Evolutionary conservation across 2,797 vertebrate genomes (phyloP).

Genomic region (Peromyscus aztecus): DNA sequence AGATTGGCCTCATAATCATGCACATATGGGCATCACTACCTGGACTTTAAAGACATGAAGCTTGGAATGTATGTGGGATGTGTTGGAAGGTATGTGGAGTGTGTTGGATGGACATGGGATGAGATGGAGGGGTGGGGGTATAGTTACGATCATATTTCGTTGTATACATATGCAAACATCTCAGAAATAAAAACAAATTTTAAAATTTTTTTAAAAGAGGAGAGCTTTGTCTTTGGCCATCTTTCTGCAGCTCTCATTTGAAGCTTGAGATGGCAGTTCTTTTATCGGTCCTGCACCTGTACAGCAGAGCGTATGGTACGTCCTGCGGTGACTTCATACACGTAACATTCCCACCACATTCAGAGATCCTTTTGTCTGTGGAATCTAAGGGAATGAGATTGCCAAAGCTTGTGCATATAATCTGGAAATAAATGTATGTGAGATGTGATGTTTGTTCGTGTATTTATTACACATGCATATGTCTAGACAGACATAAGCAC

Average conservation of each 20-base stretch:
- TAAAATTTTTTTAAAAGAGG: neutral
- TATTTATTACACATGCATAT: constrained; percentile 15
- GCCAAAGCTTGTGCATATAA: neutral
- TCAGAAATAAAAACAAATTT: neutral
- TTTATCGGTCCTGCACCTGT: neutral
- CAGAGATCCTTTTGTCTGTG: neutral
- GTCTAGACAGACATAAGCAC: constrained; percentile 19
- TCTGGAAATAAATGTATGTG: neutral
- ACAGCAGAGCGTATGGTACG: accelerated
- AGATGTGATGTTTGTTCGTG: neutral
- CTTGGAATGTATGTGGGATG: neutral
- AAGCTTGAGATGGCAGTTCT: neutral
- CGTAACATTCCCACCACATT: neutral
- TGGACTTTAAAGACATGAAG: neutral
- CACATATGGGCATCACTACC: neutral
- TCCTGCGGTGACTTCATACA: neutral
- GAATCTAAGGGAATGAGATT: neutral
- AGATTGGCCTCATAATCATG: neutral
- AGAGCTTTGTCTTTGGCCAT: accelerated
- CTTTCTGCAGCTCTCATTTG: accelerated
- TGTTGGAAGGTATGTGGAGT: neutral
- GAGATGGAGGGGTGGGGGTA: neutral
- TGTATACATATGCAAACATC: neutral
- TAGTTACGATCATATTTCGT: neutral
- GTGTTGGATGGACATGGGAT: neutral